Conservation (phyloP, 2,113 vertebrate genomes). For the Neogale vison region DNA sequence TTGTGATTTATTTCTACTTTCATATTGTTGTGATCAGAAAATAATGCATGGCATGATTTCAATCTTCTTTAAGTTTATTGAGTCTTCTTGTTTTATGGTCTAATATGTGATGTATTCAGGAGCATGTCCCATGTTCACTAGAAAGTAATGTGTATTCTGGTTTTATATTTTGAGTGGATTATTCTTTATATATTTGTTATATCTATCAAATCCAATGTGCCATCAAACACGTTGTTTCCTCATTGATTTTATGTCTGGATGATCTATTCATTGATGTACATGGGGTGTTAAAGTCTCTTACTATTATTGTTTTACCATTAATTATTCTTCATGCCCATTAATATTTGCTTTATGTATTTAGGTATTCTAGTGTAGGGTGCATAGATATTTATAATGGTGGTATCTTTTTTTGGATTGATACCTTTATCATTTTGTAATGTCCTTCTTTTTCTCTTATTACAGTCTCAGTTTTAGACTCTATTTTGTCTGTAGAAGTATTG, state of each 20-base stretch:
- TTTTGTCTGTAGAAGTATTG: not conserved
- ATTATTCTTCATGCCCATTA: not conserved
- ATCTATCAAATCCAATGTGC: not conserved
- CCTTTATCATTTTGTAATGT: not conserved
- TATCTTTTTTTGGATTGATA: not conserved
- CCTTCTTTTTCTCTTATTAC: not conserved
- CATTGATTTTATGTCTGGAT: not conserved
- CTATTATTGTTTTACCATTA: not conserved
- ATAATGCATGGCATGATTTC: not conserved
- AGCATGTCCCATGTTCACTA: not conserved
- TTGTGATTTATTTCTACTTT: not conserved
- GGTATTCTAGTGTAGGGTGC: not conserved
- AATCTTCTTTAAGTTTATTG: not conserved
- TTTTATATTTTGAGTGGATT: not conserved
- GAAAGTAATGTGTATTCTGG: not conserved
- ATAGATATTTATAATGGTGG: not conserved
- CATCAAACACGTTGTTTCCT: not conserved
- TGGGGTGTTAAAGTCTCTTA: not conserved
- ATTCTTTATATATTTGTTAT: not conserved
- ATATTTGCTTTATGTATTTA: not conserved
- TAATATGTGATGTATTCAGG: not conserved
- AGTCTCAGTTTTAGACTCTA: not conserved
- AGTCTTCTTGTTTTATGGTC: not conserved
- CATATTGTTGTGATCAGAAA: not conserved
- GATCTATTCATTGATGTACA: not conserved